A percentile compares a stretch with the other conserved stretches of the same genome.
phyloP scores from a whole-genome alignment of 1,140 invertebrate genomes.

The Hyles vespertilio region DNA sequence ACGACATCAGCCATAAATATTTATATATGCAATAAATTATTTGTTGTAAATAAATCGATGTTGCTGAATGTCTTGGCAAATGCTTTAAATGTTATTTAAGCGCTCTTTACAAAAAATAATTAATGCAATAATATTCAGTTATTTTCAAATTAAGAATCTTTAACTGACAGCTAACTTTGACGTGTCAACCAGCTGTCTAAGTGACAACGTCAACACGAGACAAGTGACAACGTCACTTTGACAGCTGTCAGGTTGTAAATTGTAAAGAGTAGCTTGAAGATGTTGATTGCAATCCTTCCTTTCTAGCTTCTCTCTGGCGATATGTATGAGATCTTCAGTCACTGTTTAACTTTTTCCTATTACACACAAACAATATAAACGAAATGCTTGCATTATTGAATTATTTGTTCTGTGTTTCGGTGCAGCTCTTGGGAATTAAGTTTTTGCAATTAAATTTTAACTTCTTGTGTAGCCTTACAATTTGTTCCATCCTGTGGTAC shows the following conservation, averaged over 20 bases:
- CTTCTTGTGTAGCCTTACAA: neutral
- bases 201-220: neutral
- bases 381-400: constrained; percentile 53
- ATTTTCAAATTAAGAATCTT: no score
- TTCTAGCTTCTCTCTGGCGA: constrained; percentile 48
- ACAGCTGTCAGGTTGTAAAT: constrained; percentile 2
- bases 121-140: no score
- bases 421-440: constrained; percentile 27
- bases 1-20: constrained; percentile 30
- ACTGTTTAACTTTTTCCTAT: constrained; percentile 40
- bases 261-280: constrained; percentile 45
- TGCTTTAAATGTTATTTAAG: constrained; percentile 60
- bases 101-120: constrained; percentile 29
- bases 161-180: no score
- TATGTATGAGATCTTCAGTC: constrained; percentile 28
- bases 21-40: constrained; percentile 10
- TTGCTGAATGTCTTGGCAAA: constrained; percentile 59
- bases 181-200: neutral
- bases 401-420: constrained; percentile 44
- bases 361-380: constrained; percentile 34
- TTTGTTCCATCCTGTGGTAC: neutral
- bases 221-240: neutral
- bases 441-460: constrained; percentile 5
- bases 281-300: constrained; percentile 42
- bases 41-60: constrained; percentile 46